phyloP scores from a whole-genome alignment of 2,888 invertebrate genomes.

The Tipula lateralis region DNA sequence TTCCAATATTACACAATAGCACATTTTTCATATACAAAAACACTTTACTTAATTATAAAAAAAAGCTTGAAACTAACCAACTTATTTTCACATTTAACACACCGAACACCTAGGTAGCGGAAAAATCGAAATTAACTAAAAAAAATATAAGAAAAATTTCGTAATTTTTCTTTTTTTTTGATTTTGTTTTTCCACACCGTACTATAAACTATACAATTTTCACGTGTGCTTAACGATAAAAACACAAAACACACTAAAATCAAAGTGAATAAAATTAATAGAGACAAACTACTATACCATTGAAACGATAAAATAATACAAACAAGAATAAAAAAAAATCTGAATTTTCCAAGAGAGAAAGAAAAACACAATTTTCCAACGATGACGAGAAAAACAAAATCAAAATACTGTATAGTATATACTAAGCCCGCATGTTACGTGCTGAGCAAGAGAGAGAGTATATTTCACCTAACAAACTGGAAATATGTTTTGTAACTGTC shows the following conservation, averaged over 20 bases:
- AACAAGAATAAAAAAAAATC: not conserved
- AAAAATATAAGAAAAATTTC: not conserved
- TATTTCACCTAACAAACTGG: constrained; percentile 1
- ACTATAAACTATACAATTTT: not conserved
- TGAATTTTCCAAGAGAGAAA: not conserved
- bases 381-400: not conserved
- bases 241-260: not conserved
- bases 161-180: not conserved
- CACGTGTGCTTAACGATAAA: constrained; percentile 19
- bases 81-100: not conserved
- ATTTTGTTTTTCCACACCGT: not conserved
- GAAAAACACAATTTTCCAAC: not conserved
- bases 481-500: not conserved
- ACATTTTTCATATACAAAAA: not conserved
- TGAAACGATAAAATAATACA: not conserved
- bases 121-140: not conserved
- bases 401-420: not conserved
- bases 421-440: not conserved
- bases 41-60: not conserved
- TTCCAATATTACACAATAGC: constrained; percentile 2
- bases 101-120: not conserved
- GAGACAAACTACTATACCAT: not conserved
- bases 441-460: not conserved
- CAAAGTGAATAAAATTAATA: not conserved
- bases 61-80: not conserved